Percentiles rank a stretch among this genome's conserved stretches.
These are phyloP conservation scores for Tapera naevia DNA, from an alignment of 2,797 vertebrate genomes.

Conservation along the genomic window DNA sequence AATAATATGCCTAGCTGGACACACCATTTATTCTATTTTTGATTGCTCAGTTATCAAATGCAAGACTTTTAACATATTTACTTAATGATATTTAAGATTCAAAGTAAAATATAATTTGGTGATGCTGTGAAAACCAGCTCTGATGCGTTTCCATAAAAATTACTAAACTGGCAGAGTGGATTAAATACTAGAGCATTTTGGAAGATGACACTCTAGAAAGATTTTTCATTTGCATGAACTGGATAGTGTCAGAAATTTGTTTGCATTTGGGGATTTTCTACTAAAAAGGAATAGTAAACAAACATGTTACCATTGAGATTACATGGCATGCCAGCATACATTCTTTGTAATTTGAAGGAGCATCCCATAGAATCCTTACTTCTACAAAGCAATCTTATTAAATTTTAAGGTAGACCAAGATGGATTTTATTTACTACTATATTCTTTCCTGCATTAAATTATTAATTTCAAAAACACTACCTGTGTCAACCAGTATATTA, in stretches of 20 bases:
- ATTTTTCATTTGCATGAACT: slow-evolving; percentile 38
- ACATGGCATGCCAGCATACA: background rate
- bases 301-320: slow-evolving; percentile 18
- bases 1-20: slow-evolving; percentile 37
- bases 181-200: slow-evolving; percentile 31
- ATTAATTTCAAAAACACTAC: background rate
- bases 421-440: background rate
- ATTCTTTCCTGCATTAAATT: background rate
- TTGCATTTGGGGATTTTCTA: slow-evolving; percentile 37
- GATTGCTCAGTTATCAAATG: slow-evolving; percentile 45
- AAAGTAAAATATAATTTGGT: slow-evolving; percentile 20
- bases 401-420: slow-evolving; percentile 17
- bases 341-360: slow-evolving; percentile 16
- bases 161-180: background rate
- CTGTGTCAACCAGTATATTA: background rate
- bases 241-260: slow-evolving; percentile 29
- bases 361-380: background rate
- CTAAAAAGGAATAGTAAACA: slow-evolving; percentile 43
- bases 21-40: slow-evolving; percentile 37
- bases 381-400: background rate
- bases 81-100: slow-evolving; percentile 34
- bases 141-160: slow-evolving; percentile 18
- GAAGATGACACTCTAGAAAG: slow-evolving; percentile 25
- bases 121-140: background rate
- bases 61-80: slow-evolving; percentile 36